Base-by-base conservation (phyloP, 1,140 invertebrate genomes). In the Ladona fulva region DNA sequence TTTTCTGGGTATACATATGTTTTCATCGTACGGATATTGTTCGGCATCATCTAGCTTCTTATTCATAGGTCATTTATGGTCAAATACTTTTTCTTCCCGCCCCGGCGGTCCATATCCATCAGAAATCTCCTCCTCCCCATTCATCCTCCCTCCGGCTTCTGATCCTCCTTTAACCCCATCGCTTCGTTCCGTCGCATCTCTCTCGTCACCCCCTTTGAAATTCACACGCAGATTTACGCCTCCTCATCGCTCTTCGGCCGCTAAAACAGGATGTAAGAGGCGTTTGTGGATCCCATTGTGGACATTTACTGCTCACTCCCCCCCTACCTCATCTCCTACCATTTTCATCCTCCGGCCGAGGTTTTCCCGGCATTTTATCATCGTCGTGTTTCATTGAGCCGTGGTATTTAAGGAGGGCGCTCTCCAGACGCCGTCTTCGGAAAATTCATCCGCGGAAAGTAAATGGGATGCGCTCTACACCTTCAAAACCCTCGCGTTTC, bases 211-310 rank as follows among this genome's bases (percentile, higher is more conserved):
- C 52, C 14, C 52, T 66, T 66, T 66, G 52, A 66, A 66, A 66
- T 66, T 66, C 52, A 66, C 52, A 22, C 14, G n/a, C 52, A 66
- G 52, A 66, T 66, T 66, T 66, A 66, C 52, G 52, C n/a, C 52
- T 12, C 52, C 14, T 66, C 44, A 52, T 52, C 44, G 44, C 44
- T 52, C 44, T 11, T 52, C 44, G 44, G 44, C 10, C 44, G 44
- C 52, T 66, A 66, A 66, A 66, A 66, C 52, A 66, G 52, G 52
- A 66, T 66, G 52, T 66, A 66, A 66, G 52, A 66, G 52, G 3
- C 52, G 52, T 66, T 66, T 66, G 52, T 66, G 52, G 52, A 66
- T 66, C 52, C 52, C 14, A 66, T 66, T 66, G 52, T 66, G 52
- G 52, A 66, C 52, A 66, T 66, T 66, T 66, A 66, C 52, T 66